These are phyloP conservation scores for Pinctada fucata DNA, from an alignment of 2,888 invertebrate genomes.

Conservation along the genomic window DNA sequence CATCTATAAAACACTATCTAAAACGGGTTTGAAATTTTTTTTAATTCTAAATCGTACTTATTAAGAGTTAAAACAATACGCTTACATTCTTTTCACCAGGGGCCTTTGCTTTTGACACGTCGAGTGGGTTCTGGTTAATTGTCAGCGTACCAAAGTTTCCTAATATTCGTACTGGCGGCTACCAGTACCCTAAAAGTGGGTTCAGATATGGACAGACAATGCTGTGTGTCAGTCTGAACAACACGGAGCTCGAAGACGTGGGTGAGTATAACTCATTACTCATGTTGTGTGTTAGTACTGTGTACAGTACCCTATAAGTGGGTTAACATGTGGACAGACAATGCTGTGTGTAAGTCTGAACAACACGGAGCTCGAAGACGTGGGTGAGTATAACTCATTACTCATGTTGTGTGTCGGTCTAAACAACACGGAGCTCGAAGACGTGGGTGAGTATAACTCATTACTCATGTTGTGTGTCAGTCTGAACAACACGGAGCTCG, in stretches of 20 bases:
- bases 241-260: constrained; percentile 84
- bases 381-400: constrained; percentile 79
- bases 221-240: constrained; percentile 88
- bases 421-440: too few relatives aligned
- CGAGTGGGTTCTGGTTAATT: constrained; percentile 90
- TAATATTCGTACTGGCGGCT: constrained; percentile 74
- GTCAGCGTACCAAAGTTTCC: constrained; percentile 96
- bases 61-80: too few relatives aligned
- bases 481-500: too few relatives aligned
- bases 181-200: constrained; percentile 86
- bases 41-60: too few relatives aligned
- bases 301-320: constrained; percentile 84
- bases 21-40: too few relatives aligned
- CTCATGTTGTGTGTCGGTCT: too few relatives aligned
- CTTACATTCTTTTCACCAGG: constrained; percentile 74
- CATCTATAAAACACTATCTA: too few relatives aligned
- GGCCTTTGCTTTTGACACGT: constrained; percentile 83
- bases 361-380: constrained; percentile 82
- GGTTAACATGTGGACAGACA: constrained; percentile 88
- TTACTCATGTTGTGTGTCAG: too few relatives aligned
- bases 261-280: constrained; percentile 76
- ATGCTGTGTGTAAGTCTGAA: constrained; percentile 90
- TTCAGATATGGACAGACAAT: constrained; percentile 90
- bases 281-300: too few relatives aligned
- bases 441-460: too few relatives aligned